Conservation (phyloP, 1,140 invertebrate genomes). For the Drosophila hydei region DNA sequence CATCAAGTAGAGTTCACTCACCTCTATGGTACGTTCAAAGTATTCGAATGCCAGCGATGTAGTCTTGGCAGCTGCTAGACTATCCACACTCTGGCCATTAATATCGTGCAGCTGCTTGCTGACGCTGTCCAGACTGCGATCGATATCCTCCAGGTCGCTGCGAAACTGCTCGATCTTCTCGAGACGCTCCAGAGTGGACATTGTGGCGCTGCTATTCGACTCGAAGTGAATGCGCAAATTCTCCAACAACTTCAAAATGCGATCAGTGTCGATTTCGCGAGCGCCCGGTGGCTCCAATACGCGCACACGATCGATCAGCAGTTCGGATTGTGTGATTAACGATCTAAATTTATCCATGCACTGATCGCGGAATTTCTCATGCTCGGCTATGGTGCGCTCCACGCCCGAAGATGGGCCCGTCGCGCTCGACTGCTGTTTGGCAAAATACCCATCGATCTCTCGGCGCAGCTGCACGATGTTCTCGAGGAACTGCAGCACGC, state of each 20-base stretch:
- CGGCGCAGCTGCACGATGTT: conserved; percentile 70
- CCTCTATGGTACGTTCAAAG: conserved; percentile 92
- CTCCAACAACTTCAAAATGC: conserved; percentile 87
- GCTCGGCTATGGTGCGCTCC: conserved; percentile 73
- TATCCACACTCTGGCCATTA: conserved; percentile 89
- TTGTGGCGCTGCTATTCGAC: conserved; percentile 86
- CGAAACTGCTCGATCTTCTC: conserved; percentile 89
- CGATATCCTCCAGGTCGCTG: conserved; percentile 87
- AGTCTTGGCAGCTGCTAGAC: conserved; percentile 88
- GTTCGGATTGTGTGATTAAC: conserved; percentile 83
- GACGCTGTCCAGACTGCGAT: conserved; percentile 88
- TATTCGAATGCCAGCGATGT: conserved; percentile 90
- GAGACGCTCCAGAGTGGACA: conserved; percentile 85
- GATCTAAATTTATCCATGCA: conserved; percentile 84
- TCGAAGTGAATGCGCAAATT: conserved; percentile 83
- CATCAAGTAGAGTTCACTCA: conserved; percentile 83
- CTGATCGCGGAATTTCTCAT: conserved; percentile 82
- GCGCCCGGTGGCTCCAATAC: conserved; percentile 88
- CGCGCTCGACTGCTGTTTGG: conserved; percentile 30
- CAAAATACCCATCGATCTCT: conserved; percentile 76
- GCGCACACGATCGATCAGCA: conserved; percentile 79
- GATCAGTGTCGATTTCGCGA: conserved; percentile 88
- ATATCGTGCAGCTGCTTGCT: conserved; percentile 87
- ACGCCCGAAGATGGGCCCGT: conserved; percentile 43
- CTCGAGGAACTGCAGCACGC: conserved; percentile 85